Evolutionary conservation across 1,140 invertebrate species (phyloP), one percentile per base, ranked within the genome.

Genomic region (Euglossa dilemma): DNA sequence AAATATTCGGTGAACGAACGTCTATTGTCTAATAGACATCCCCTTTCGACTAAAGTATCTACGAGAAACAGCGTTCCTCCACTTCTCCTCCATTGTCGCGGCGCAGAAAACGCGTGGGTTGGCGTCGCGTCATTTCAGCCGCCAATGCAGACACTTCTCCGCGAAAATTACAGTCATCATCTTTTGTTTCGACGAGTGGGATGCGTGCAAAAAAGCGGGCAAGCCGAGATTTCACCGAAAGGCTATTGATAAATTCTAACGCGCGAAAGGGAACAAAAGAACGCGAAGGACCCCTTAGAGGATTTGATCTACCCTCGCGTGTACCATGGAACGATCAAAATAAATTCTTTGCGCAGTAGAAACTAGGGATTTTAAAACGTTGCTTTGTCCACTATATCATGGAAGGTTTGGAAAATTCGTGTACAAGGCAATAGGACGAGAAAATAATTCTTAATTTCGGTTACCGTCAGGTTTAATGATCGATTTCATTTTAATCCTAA

Each of bases 101-200:
- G 16, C 11, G 43, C 36, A 16, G 54, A 47, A 63, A 63, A 75
- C 59, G 59, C 47, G 59, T 43, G 25, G 70, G 36, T 5, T 20
- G 76, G 9, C 43, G 52, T 11, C 43, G 59, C 59, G 79, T 64
- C 71, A 43, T 45, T 63, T 63, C 20, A 63, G 20, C 59, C 28
- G 59, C 7, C 74, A 28, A 61, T 28, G 18, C 43, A 23, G 71
- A 81, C 79, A 75, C 72, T 57, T 67, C n/a, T 75, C 9, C 36
- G 71, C 43, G 71, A 81, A 66, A 81, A 81, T 81, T 81, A 54
- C 72, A 81, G 79, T 75, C 79, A 75, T 81, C 79, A 16, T 64
- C 79, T 67, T 75, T 66, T 75, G 71, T 81, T 66, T 50, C 71
- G 52, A 28, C 16, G 79, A 75, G 71, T 25, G 71, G 23, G 52